Evolutionary conservation across 2,797 vertebrate genomes (phyloP).

Genomic region (Loris lydekkerianus): DNA sequence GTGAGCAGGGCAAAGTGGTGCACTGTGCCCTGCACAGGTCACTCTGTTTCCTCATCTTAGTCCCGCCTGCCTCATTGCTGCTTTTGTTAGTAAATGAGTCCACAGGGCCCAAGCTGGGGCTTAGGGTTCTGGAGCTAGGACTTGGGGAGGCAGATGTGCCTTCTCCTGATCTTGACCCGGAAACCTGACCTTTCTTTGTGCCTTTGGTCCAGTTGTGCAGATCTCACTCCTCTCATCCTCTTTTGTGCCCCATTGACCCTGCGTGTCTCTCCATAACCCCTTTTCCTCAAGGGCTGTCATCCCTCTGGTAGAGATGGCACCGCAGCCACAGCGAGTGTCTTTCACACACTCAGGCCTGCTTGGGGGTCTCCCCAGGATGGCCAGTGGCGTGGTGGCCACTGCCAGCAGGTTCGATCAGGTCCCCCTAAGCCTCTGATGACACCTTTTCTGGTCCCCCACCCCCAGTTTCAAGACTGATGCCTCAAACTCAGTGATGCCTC

Average conservation of each 20-base stretch:
- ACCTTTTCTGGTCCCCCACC: accelerated
- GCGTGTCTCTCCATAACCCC: neutral
- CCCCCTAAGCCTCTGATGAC: neutral
- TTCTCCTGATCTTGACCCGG: neutral
- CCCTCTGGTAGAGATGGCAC: neutral
- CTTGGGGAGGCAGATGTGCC: neutral
- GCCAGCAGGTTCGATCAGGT: neutral
- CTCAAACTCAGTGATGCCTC: neutral
- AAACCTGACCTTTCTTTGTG: neutral
- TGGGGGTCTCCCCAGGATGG: neutral
- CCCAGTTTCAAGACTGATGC: neutral
- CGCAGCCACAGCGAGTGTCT: neutral
- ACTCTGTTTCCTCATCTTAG: accelerated
- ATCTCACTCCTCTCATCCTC: neutral
- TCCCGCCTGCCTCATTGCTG: neutral
- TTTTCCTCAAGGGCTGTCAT: accelerated
- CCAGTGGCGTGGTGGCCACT: neutral
- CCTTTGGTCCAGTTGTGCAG: neutral
- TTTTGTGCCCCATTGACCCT: too few relatives aligned
- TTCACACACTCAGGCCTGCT: neutral
- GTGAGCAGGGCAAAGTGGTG: neutral
- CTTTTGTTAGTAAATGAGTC: neutral
- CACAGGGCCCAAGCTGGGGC: neutral
- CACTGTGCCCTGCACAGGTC: accelerated
- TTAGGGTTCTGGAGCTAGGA: neutral